Evolutionary conservation across 2,888 invertebrate species (phyloP).

Genomic region (Octonoba sinensis): DNA sequence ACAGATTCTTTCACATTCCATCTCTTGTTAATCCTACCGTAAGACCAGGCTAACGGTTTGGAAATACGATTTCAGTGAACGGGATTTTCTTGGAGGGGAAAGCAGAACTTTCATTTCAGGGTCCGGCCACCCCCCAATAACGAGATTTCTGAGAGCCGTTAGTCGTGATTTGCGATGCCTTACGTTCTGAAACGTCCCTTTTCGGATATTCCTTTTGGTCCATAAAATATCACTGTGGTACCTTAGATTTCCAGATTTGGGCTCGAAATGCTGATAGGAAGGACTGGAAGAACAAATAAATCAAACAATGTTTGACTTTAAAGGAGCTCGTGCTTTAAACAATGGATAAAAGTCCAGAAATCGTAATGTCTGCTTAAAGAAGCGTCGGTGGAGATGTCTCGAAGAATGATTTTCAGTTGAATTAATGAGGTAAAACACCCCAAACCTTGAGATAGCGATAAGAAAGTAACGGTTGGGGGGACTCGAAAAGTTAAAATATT

Average conservation of each 20-base stretch:
- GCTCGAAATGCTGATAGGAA: constrained; percentile 49
- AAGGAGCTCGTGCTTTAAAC: constrained; percentile 28
- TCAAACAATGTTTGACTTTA: constrained; percentile 52
- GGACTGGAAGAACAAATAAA: constrained; percentile 36
- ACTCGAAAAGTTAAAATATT: constrained; percentile 27
- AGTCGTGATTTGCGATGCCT: constrained; percentile 53
- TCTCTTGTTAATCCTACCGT: constrained; percentile 58
- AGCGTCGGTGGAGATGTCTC: constrained; percentile 28
- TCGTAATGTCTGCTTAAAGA: constrained; percentile 58
- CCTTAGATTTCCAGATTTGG: constrained; percentile 38
- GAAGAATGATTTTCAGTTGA: constrained; percentile 26
- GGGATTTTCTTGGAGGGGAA: not conserved
- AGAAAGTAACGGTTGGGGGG: constrained; percentile 35
- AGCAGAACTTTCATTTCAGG: constrained; percentile 1
- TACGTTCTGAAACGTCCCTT: constrained; percentile 25
- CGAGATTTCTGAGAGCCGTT: constrained; percentile 47
- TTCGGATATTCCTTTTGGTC: constrained; percentile 51
- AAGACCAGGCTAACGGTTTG: constrained; percentile 53
- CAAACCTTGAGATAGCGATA: constrained; percentile 30
- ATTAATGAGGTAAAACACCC: constrained; percentile 40
- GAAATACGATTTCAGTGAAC: constrained; percentile 50
- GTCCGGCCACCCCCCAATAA: constrained; percentile 16
- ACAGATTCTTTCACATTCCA: constrained; percentile 46
- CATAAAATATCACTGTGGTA: constrained; percentile 56
- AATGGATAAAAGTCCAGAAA: constrained; percentile 19